Conservation (phyloP, 2,888 invertebrate genomes). For the Cryptosula pallasiana region DNA sequence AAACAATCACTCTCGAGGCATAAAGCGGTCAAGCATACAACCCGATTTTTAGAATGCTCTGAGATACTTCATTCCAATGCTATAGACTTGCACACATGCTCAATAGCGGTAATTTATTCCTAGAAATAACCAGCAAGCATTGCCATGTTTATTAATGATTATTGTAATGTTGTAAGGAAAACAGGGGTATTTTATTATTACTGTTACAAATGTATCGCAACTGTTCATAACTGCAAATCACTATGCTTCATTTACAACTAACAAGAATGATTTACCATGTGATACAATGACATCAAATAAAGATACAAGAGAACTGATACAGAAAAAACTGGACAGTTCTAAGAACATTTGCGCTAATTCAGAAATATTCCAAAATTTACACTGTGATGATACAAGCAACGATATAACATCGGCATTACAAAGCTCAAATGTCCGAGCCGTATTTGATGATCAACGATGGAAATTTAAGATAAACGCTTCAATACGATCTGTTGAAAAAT, state of each 20-base stretch:
- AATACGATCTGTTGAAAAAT: not conserved
- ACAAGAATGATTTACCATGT: not conserved
- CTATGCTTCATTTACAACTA: not conserved
- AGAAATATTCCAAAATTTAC: not conserved
- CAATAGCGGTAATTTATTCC: not conserved
- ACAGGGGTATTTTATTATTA: too few relatives aligned
- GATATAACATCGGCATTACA: not conserved
- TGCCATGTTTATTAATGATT: not conserved
- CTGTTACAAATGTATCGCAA: too few relatives aligned
- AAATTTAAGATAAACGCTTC: slow-evolving; percentile 1
- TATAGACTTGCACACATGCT: not conserved
- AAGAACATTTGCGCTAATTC: not conserved
- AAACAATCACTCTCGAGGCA: not conserved
- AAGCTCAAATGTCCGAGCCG: not conserved
- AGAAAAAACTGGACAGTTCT: not conserved
- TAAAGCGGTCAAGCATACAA: not conserved
- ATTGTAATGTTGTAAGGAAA: not conserved
- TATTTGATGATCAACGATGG: not conserved
- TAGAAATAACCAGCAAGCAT: not conserved
- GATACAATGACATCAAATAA: too few relatives aligned
- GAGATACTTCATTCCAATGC: not conserved
- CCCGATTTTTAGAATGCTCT: not conserved
- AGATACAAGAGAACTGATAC: not conserved
- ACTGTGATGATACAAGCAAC: not conserved
- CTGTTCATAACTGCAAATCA: not conserved